phyloP scores from a whole-genome alignment of 2,888 invertebrate species.

The Carcina quercana region DNA sequence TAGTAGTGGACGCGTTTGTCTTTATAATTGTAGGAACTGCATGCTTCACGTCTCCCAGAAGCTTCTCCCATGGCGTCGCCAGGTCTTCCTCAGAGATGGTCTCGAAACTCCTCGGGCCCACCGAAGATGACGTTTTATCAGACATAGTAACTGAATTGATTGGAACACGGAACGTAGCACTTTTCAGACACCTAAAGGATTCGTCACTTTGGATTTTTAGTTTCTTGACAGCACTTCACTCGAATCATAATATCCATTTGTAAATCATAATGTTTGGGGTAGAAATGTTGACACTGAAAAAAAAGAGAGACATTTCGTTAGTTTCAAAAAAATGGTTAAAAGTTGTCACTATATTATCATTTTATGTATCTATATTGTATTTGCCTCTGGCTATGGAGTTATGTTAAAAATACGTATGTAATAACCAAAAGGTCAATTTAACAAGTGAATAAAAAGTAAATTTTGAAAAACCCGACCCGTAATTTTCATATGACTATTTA shows the following conservation, averaged over 20 bases:
- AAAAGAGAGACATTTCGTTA: constrained; percentile 49
- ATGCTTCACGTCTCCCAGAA: constrained; percentile 59
- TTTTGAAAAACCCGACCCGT: no score
- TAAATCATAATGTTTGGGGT: constrained; percentile 74
- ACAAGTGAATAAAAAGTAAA: no score
- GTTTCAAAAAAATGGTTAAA: no score
- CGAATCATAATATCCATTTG: constrained; percentile 75
- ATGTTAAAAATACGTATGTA: no score
- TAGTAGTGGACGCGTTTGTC: constrained; percentile 60
- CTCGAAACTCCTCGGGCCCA: constrained; percentile 68
- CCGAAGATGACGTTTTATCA: constrained; percentile 65
- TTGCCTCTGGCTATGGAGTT: no score
- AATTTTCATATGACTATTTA: no score
- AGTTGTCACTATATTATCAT: no score
- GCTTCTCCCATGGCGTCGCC: constrained; percentile 65
- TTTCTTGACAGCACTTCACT: constrained; percentile 74
- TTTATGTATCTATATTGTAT: no score
- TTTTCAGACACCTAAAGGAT: constrained; percentile 65
- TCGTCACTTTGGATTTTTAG: constrained; percentile 74
- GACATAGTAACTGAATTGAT: constrained; percentile 47
- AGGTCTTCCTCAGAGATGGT: constrained; percentile 68
- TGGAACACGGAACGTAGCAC: constrained; percentile 59
- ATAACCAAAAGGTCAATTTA: no score
- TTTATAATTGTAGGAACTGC: constrained; percentile 64
- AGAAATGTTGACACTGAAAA: constrained; percentile 74